Evolutionary conservation across 2,888 invertebrate species (phyloP), one percentile per base, ranked within the genome.

Genomic region (Philereme vetulata): DNA sequence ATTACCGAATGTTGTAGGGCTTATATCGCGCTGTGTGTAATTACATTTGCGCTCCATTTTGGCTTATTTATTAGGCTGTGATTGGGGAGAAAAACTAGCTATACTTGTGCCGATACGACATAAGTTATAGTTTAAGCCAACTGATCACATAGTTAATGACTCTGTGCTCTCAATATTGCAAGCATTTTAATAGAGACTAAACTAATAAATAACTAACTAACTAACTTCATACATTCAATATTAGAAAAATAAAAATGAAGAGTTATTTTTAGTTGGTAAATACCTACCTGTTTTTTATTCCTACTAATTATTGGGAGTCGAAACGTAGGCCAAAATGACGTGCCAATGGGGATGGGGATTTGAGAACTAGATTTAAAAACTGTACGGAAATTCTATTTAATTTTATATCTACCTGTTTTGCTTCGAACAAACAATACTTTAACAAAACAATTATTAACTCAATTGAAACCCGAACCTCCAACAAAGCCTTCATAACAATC

Each of bases 401-500:
- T 10, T 35, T 35, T 4, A 4, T 33, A 45, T 0, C 4, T 8
- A 46, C n/a, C 35, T 34, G 34, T 51, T 51, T 54, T 47, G 32
- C 38, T 34, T 42, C 35, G 3, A 51, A 34, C 10, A 53, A 10
- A 53, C 49, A 53, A 53, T 38, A 46, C 45, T 38, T 50, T 51
- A 51, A 54, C 57, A 56, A 63, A 51, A 33, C 51, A 56, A 46
- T 53, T 46, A 62, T 56, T 60, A 58, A 51, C 58, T 35, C 33
- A 53, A 56, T 57, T 50, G 46, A 50, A 60, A 53, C 48, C 55
- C 46, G 48, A 53, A 52, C 46, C 53, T 65, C 38, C 53, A 52
- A 65, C 62, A 62, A 64, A 64, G 62, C 47, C 64, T 68, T 21
- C 21, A 70, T 72, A 68, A 72, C 66, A 69, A 75, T 74, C 75